These are phyloP conservation scores for Gonioctena quinquepunctata DNA, from an alignment of 1,140 invertebrate species.

Conservation along the genomic window DNA sequence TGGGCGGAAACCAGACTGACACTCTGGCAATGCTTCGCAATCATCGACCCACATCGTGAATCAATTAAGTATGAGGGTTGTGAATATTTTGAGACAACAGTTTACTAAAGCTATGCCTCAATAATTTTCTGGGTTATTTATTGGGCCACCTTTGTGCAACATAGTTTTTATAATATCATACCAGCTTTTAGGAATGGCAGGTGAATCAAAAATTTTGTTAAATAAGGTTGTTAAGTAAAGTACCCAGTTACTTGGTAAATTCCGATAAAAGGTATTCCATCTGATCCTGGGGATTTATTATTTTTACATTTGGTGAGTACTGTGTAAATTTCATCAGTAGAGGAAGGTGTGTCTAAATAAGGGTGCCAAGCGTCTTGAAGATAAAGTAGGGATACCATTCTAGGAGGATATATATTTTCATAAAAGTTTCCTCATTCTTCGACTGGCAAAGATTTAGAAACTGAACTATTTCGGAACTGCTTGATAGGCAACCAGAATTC, in stretches of 20 bases:
- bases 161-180: background rate
- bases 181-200: background rate
- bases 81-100: background rate
- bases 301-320: background rate
- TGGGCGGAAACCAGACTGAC: background rate
- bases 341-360: background rate
- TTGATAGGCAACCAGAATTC: background rate
- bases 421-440: background rate
- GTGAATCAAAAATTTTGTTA: background rate
- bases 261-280: background rate
- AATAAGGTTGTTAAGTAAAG: background rate
- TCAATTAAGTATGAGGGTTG: too few species aligned
- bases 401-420: background rate
- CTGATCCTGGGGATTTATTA: background rate
- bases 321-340: background rate
- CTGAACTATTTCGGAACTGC: background rate
- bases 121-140: background rate
- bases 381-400: background rate
- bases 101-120: background rate
- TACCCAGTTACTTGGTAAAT: background rate
- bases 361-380: background rate
- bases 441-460: background rate
- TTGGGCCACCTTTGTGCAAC: background rate
- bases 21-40: background rate
- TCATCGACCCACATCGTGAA: too few species aligned